Evolutionary conservation across 2,888 invertebrate genomes (phyloP).

Genomic region (Dioctria rufipes): DNA sequence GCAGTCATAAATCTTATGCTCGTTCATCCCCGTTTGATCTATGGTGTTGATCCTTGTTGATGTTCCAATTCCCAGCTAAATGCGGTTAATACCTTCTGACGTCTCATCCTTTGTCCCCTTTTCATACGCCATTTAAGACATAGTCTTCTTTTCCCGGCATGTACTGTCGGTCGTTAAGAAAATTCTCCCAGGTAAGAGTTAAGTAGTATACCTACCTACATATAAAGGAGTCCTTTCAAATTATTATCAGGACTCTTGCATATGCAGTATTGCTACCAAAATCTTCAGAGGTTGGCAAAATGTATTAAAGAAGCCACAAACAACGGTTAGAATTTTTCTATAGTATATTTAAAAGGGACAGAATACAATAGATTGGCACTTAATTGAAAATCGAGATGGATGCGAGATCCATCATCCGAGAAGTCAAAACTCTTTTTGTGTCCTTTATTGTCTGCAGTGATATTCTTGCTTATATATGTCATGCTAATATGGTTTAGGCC

Average conservation of each 20-base stretch:
- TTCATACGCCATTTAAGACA: slow-evolving; percentile 14
- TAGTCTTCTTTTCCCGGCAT: background rate
- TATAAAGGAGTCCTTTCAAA: background rate
- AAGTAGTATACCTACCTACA: too few relatives aligned
- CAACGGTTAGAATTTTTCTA: background rate
- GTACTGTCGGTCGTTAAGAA: background rate
- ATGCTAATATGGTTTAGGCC: slow-evolving; percentile 1
- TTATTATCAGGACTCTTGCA: background rate
- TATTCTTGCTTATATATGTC: background rate
- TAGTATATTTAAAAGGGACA: background rate
- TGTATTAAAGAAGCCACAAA: background rate
- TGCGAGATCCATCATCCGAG: slow-evolving; percentile 54
- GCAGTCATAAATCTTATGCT: slow-evolving; percentile 10
- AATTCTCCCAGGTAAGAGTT: background rate
- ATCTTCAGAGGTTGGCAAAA: slow-evolving; percentile 14
- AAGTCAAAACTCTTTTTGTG: slow-evolving; percentile 55
- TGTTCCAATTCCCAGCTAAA: slow-evolving; percentile 32
- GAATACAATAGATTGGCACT: slow-evolving; percentile 41
- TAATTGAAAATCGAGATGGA: slow-evolving; percentile 52
- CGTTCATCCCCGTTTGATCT: background rate
- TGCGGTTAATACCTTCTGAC: slow-evolving; percentile 44
- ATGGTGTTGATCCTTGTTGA: slow-evolving; percentile 21
- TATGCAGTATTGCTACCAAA: background rate
- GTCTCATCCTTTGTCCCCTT: slow-evolving; percentile 27
- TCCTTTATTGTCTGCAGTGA: slow-evolving; percentile 1